phyloP scores from a whole-genome alignment of 2,888 invertebrate genomes.

The Himalopsyche anomala region DNA sequence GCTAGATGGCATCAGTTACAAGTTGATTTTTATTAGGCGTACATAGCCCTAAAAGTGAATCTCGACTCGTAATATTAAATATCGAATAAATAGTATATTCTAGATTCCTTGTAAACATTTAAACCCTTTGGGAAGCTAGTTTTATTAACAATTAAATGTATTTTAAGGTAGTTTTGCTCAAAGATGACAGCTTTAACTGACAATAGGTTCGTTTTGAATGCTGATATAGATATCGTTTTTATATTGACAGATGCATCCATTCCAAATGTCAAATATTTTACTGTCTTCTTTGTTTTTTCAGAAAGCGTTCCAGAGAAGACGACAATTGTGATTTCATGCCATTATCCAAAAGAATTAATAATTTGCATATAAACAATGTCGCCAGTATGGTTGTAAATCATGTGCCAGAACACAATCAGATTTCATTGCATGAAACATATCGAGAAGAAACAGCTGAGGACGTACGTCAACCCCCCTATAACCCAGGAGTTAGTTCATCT shows the following conservation, averaged over 20 bases:
- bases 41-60: background rate
- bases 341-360: constrained; percentile 92
- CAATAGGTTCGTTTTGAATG: constrained; percentile 53
- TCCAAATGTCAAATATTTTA: constrained; percentile 41
- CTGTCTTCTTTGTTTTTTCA: constrained; percentile 70
- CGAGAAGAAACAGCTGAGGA: constrained; percentile 65
- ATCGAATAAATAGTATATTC: background rate
- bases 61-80: background rate
- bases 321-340: constrained; percentile 90
- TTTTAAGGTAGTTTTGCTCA: background rate
- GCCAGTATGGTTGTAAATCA: constrained; percentile 56
- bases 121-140: background rate
- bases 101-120: background rate
- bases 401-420: constrained; percentile 67
- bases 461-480: constrained; percentile 76
- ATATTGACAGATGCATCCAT: constrained; percentile 45
- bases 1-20: background rate
- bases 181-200: constrained; percentile 58
- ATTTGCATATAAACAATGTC: constrained; percentile 86
- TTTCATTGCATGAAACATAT: constrained; percentile 65
- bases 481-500: constrained; percentile 84
- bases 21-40: background rate
- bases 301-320: constrained; percentile 87
- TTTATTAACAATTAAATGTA: constrained; percentile 17
- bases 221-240: constrained; percentile 14